These are phyloP conservation scores for Zophobas atratus DNA, from an alignment of 1,140 invertebrate species.

Conservation along the genomic window DNA sequence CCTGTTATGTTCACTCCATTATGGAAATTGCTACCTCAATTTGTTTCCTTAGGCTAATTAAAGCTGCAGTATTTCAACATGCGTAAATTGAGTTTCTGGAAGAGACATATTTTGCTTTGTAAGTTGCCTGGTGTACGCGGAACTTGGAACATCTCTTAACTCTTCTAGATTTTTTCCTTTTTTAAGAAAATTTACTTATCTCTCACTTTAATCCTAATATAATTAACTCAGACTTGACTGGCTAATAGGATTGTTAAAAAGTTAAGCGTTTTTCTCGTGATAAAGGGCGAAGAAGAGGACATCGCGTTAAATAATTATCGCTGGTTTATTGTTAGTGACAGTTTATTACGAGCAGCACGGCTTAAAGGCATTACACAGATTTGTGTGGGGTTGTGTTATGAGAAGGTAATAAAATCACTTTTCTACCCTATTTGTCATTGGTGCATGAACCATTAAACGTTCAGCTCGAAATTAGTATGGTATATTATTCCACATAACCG, in stretches of 20 bases:
- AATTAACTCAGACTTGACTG: conserved; percentile 13
- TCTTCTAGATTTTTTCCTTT: background rate
- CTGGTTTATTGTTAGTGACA: conserved; percentile 24
- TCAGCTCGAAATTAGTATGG: background rate
- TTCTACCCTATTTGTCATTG: conserved; percentile 26
- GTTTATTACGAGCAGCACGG: conserved; percentile 6
- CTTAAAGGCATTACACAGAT: conserved; percentile 22
- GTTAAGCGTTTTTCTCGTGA: conserved; percentile 20
- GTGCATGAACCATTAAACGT: conserved; percentile 7
- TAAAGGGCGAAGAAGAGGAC: background rate
- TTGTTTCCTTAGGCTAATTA: conserved; percentile 33
- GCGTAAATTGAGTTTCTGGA: conserved; percentile 8
- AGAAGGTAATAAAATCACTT: conserved; percentile 23
- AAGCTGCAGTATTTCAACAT: conserved; percentile 17
- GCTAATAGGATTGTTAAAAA: conserved; percentile 29
- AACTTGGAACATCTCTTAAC: background rate
- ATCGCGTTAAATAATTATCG: conserved; percentile 20
- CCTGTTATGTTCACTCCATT: conserved; percentile 17
- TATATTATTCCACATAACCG: background rate
- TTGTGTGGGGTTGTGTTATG: conserved; percentile 14
- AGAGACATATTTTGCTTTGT: conserved; percentile 22
- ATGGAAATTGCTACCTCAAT: conserved; percentile 41
- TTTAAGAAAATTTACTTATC: conserved; percentile 2
- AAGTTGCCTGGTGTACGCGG: background rate
- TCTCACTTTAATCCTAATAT: conserved; percentile 18